phyloP scores from a whole-genome alignment of 2,888 invertebrate genomes.

The Elegia similella region DNA sequence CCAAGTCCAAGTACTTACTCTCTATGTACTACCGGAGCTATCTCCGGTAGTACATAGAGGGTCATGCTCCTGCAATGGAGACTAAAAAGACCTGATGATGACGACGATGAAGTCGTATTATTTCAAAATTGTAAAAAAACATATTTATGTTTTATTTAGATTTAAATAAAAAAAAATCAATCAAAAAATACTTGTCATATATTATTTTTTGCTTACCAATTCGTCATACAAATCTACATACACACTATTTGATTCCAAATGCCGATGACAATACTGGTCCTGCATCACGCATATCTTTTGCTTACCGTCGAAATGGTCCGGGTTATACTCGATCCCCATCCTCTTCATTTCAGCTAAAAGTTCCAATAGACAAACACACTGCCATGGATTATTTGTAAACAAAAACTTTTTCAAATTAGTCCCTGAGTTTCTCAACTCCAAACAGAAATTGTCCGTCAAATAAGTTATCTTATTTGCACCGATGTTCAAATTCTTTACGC shows the following conservation, averaged over 20 bases:
- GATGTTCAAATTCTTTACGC: constrained; percentile 56
- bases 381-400: constrained; percentile 70
- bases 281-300: constrained; percentile 57
- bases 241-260: constrained; percentile 43
- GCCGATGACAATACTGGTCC: constrained; percentile 53
- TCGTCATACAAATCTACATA: constrained; percentile 47
- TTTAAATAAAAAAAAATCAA: no score
- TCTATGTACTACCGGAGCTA: no score
- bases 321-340: constrained; percentile 50
- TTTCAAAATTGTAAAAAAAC: no score
- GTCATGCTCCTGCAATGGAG: no score
- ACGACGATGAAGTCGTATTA: no score
- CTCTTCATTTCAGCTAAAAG: constrained; percentile 55
- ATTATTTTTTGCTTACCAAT: constrained; percentile 17
- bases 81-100: no score
- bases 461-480: constrained; percentile 59
- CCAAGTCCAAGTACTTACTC: no score
- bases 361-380: constrained; percentile 61
- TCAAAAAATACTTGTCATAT: no score
- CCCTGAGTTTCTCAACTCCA: constrained; percentile 58
- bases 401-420: constrained; percentile 52
- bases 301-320: constrained; percentile 47
- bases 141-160: no score
- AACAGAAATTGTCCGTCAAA: constrained; percentile 59
- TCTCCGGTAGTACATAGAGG: no score